phyloP scores from a whole-genome alignment of 2,113 vertebrate genomes.

The Prunella himalayana region DNA sequence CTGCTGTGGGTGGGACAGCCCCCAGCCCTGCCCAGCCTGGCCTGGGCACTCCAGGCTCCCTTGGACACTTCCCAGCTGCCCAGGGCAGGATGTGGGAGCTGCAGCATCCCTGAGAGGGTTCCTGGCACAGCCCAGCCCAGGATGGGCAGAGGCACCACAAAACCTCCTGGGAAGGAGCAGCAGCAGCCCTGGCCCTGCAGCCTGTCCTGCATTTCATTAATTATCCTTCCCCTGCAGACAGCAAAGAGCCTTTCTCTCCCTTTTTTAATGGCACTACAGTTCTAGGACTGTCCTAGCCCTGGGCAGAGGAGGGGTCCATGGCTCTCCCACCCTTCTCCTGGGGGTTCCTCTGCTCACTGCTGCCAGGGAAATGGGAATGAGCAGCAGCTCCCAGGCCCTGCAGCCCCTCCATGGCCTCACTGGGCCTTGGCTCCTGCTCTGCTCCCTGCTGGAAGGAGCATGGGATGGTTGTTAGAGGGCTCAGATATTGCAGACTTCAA shows the following conservation, averaged over 20 bases:
- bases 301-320: no score
- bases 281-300: background rate
- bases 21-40: background rate
- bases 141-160: background rate
- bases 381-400: background rate
- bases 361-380: background rate
- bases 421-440: background rate
- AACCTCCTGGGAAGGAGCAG: background rate
- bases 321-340: background rate
- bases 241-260: accelerated
- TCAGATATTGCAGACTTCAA: accelerated
- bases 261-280: background rate
- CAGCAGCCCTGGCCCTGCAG: no score
- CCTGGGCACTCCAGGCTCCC: background rate
- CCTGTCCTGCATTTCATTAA: background rate
- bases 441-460: background rate
- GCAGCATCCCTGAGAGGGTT: background rate
- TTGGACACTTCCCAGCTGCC: background rate
- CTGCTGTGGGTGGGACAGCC: background rate
- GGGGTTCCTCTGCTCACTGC: background rate
- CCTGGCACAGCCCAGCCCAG: background rate
- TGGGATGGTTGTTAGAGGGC: accelerated
- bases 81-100: background rate
- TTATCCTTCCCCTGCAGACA: background rate
- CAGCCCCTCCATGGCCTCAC: background rate